A percentile compares a stretch with the other conserved stretches of the same genome.
Conservation (phyloP, 2,113 vertebrate species). For the Neomonachus schauinslandi region DNA sequence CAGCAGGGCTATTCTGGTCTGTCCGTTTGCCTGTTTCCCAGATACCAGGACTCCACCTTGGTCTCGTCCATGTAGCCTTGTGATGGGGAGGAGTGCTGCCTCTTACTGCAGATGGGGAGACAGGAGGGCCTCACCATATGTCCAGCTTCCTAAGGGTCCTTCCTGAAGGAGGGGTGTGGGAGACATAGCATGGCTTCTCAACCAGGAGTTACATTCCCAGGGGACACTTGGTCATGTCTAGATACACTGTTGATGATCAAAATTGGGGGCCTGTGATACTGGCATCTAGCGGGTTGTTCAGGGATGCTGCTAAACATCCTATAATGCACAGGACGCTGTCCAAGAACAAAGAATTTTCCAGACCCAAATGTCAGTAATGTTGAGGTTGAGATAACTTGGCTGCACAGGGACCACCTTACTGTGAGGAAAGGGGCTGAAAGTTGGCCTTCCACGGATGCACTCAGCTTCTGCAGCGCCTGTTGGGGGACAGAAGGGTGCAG, state of each 20-base stretch:
- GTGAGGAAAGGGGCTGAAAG: not conserved
- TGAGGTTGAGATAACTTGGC: not conserved
- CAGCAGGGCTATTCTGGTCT: not conserved
- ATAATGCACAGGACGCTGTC: not conserved
- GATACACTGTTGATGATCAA: not conserved
- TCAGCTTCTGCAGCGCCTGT: not conserved
- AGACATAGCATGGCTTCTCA: not conserved
- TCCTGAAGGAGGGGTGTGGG: not conserved
- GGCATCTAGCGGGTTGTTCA: not conserved
- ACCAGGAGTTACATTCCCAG: not conserved
- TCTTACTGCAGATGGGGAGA: not conserved
- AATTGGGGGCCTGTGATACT: not conserved
- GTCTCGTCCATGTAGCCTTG: not conserved
- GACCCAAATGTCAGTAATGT: not conserved
- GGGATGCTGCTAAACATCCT: not conserved
- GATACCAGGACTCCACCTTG: not conserved
- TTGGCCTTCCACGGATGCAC: not conserved
- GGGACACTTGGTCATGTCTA: not conserved
- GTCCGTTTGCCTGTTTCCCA: not conserved
- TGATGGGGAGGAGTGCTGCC: not conserved
- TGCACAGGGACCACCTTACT: not conserved
- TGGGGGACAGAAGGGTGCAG: not conserved
- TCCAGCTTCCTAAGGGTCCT: too few relatives aligned
- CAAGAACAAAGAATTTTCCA: not conserved
- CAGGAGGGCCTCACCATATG: not conserved